A percentile compares a stretch with the other conserved stretches of the same genome.
These are phyloP conservation scores for Rallus limicola DNA, from an alignment of 2,113 vertebrate genomes.

Conservation along the genomic window DNA sequence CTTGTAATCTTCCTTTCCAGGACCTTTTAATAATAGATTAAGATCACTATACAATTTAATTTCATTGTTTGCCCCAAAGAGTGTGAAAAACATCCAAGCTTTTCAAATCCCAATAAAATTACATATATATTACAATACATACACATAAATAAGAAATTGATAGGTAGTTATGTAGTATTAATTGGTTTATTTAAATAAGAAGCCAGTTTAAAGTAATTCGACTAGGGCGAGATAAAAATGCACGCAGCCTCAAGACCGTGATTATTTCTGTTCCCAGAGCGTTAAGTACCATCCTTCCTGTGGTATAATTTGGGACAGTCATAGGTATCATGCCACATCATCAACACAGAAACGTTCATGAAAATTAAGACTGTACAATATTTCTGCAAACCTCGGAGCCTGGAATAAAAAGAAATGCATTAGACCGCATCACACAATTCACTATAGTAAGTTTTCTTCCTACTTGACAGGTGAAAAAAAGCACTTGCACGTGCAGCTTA, in stretches of 20 bases:
- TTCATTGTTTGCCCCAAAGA: constrained; percentile 66
- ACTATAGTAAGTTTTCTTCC: constrained; percentile 72
- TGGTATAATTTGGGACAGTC: background rate
- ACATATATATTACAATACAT: constrained; percentile 27
- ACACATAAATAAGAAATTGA: constrained; percentile 56
- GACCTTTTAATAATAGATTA: constrained; percentile 83
- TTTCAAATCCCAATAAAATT: constrained; percentile 66
- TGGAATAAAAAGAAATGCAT: constrained; percentile 63
- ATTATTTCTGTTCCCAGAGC: background rate
- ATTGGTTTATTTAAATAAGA: background rate
- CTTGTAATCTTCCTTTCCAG: constrained; percentile 83
- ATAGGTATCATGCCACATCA: background rate
- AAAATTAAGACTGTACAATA: constrained; percentile 58
- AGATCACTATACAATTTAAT: constrained; percentile 81
- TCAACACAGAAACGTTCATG: constrained; percentile 14
- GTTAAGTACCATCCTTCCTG: background rate
- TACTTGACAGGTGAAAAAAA: constrained; percentile 90
- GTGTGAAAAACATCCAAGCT: constrained; percentile 50
- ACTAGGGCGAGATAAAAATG: background rate
- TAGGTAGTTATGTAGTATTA: constrained; percentile 5
- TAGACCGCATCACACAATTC: constrained; percentile 66
- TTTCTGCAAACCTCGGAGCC: constrained; percentile 51
- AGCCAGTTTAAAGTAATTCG: background rate
- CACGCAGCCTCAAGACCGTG: rapidly evolving
- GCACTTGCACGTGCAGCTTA: constrained; percentile 89